These are phyloP conservation scores for Melinaea menophilus DNA, from an alignment of 2,888 invertebrate species.

Conservation along the genomic window DNA sequence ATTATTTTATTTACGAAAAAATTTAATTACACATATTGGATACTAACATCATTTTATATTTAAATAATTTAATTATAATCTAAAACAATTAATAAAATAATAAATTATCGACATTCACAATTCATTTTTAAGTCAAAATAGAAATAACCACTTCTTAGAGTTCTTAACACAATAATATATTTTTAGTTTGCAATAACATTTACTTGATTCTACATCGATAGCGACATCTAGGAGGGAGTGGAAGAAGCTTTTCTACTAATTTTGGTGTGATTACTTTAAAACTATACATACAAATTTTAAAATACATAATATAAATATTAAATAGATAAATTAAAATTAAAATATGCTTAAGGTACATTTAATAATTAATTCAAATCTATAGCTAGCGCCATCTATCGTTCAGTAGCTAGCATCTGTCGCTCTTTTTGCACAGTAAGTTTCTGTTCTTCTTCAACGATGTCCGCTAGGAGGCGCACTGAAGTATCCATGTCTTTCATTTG, in stretches of 20 bases:
- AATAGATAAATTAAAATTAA: not conserved
- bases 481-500: conserved; percentile 80
- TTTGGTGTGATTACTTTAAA: not conserved
- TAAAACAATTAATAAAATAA: too few species aligned
- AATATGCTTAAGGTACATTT: too few species aligned
- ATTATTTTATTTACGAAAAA: too few species aligned
- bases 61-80: too few species aligned
- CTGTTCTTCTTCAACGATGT: conserved; percentile 79
- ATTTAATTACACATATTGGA: too few species aligned
- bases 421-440: conserved; percentile 37
- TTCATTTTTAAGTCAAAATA: too few species aligned
- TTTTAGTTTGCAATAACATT: too few species aligned
- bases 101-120: too few species aligned
- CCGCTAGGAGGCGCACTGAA: conserved; percentile 78
- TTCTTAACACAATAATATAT: too few species aligned
- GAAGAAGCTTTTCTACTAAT: conserved; percentile 11
- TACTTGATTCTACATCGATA: not conserved
- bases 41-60: too few species aligned
- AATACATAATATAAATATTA: not conserved
- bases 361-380: not conserved
- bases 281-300: not conserved
- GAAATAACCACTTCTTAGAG: too few species aligned
- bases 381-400: conserved; percentile 41
- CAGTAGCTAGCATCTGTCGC: conserved; percentile 46
- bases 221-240: conserved; percentile 39